Percentiles rank a stretch among this genome's conserved stretches.
These are phyloP conservation scores for Plutomurus gul DNA, from an alignment of 1,140 invertebrate genomes.

Conservation along the genomic window DNA sequence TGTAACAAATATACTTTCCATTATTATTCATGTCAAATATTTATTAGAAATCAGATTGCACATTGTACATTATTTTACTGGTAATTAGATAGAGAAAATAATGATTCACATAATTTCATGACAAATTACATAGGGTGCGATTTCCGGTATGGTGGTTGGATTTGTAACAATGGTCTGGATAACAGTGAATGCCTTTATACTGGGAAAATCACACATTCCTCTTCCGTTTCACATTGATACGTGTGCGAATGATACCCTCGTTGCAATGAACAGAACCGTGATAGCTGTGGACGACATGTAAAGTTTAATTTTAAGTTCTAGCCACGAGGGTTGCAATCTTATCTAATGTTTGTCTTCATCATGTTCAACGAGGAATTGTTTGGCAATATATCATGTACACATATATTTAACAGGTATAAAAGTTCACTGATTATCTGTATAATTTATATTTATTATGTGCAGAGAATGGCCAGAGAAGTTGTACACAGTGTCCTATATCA, in stretches of 20 bases:
- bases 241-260: constrained; percentile 1
- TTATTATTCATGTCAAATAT: too few species aligned
- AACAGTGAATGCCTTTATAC: constrained; percentile 47
- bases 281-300: not conserved
- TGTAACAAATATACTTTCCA: too few species aligned
- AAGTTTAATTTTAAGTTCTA: not conserved
- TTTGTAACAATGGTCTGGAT: constrained; percentile 53
- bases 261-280: not conserved
- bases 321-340: too few species aligned
- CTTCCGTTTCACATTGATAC: constrained; percentile 45
- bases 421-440: not conserved
- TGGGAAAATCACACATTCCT: constrained; percentile 45
- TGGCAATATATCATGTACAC: not conserved
- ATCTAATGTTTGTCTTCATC: too few species aligned
- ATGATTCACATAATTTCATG: not conserved
- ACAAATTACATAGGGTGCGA: constrained; percentile 50
- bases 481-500: constrained; percentile 52
- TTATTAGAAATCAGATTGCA: not conserved
- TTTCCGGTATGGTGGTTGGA: constrained; percentile 51
- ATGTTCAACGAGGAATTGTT: too few species aligned
- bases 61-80: too few species aligned
- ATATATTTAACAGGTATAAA: not conserved
- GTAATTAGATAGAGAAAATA: not conserved
- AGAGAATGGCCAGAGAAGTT: constrained; percentile 53
- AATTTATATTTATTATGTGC: constrained; percentile 5